Evolutionary conservation across 2,797 vertebrate species (phyloP).

Genomic region (Spatula clypeata): DNA sequence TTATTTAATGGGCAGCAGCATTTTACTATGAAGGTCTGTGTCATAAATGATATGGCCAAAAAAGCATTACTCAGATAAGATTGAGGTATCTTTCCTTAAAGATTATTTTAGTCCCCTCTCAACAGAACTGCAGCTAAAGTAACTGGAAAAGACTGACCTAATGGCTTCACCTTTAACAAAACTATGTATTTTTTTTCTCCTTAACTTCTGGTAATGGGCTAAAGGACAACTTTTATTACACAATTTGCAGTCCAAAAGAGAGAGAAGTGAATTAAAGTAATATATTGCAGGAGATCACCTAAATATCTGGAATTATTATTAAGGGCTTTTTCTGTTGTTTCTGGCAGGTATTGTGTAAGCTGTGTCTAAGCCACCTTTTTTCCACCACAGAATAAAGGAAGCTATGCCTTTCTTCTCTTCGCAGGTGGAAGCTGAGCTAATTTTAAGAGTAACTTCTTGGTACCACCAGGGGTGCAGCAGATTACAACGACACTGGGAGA

Average conservation of each 20-base stretch:
- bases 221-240: constrained; percentile 45
- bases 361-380: constrained; percentile 67
- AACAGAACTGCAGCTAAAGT: background rate
- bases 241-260: constrained; percentile 7
- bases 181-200: background rate
- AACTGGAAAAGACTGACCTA: constrained; percentile 2
- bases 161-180: constrained; percentile 46
- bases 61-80: constrained; percentile 29
- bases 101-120: background rate
- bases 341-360: constrained; percentile 57
- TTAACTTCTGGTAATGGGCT: constrained; percentile 20
- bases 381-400: constrained; percentile 65
- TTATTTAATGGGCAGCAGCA: constrained; percentile 8
- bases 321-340: constrained; percentile 56
- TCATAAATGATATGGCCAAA: constrained; percentile 23
- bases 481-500: background rate
- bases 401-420: constrained; percentile 52
- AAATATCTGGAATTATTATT: constrained; percentile 61
- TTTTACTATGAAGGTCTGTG: constrained; percentile 28
- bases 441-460: constrained; percentile 42
- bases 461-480: background rate
- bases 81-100: constrained; percentile 42
- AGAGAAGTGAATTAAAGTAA: constrained; percentile 63
- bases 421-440: constrained; percentile 56
- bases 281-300: constrained; percentile 55